phyloP scores from a whole-genome alignment of 2,113 vertebrate species.

The Rallus limicola region DNA sequence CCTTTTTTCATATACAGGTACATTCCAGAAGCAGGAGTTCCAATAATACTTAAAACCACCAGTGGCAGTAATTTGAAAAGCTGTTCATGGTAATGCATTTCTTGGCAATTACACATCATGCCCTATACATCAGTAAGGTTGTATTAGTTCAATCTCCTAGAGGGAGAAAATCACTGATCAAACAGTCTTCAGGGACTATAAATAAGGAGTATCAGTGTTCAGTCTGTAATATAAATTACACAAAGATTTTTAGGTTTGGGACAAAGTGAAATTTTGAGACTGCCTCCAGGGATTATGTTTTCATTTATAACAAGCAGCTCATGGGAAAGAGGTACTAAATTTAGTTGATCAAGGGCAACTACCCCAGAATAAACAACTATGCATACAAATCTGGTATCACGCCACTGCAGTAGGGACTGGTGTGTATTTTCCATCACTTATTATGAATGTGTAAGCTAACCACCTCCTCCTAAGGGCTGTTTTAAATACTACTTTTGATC shows the following conservation, averaged over 20 bases:
- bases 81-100: not conserved
- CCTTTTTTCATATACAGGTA: not conserved
- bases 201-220: not conserved
- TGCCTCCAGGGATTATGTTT: not conserved
- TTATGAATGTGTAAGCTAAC: not conserved
- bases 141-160: not conserved
- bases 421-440: not conserved
- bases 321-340: not conserved
- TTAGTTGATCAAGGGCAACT: not conserved
- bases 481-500: not conserved
- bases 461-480: not conserved
- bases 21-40: not conserved
- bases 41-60: not conserved
- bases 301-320: not conserved
- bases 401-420: not conserved
- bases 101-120: not conserved
- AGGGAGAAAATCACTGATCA: not conserved
- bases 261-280: not conserved
- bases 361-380: not conserved
- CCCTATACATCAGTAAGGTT: not conserved
- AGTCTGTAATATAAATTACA: not conserved
- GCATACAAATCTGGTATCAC: not conserved
- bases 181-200: not conserved
- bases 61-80: not conserved
- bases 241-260: not conserved